A percentile compares a stretch with the other conserved stretches of the same genome.
These are phyloP conservation scores for Habrosyne pyritoides DNA, from an alignment of 2,888 invertebrate genomes.

Conservation along the genomic window DNA sequence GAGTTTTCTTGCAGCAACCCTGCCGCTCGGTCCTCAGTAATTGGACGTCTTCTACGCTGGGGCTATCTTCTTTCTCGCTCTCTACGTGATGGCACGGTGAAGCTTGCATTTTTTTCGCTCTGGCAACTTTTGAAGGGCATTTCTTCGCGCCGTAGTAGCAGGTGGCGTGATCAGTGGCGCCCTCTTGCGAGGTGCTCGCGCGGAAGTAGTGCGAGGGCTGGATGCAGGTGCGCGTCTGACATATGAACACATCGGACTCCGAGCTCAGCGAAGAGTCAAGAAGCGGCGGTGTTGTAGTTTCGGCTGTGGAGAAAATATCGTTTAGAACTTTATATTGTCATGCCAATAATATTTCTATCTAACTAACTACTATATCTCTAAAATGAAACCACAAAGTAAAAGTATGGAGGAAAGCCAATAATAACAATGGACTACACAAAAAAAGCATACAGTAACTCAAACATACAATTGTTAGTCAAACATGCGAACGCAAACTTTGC, in stretches of 20 bases:
- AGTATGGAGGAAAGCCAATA: no score
- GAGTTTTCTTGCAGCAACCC: slow-evolving; percentile 64
- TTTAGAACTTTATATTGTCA: background rate
- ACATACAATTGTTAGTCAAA: background rate
- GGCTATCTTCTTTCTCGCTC: slow-evolving; percentile 64
- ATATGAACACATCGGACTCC: slow-evolving; percentile 70
- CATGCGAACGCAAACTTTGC: background rate
- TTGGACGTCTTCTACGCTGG: slow-evolving; percentile 67
- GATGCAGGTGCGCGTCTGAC: slow-evolving; percentile 72
- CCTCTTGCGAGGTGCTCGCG: slow-evolving; percentile 49
- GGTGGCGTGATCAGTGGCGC: slow-evolving; percentile 45
- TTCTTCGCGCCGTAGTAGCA: slow-evolving; percentile 70
- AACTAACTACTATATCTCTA: no score
- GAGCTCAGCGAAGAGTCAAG: slow-evolving; percentile 60
- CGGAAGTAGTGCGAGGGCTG: slow-evolving; percentile 76
- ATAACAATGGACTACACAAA: no score
- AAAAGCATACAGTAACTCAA: no score
- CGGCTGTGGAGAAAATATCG: slow-evolving; percentile 49
- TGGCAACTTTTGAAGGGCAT: slow-evolving; percentile 71
- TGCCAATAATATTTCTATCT: no score
- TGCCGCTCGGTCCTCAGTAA: slow-evolving; percentile 58
- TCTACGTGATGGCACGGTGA: slow-evolving; percentile 47
- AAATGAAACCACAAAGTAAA: no score
- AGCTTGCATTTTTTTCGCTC: slow-evolving; percentile 46
- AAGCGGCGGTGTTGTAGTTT: slow-evolving; percentile 71